phyloP scores from a whole-genome alignment of 2,888 invertebrate species.

The Perdita meconis region DNA sequence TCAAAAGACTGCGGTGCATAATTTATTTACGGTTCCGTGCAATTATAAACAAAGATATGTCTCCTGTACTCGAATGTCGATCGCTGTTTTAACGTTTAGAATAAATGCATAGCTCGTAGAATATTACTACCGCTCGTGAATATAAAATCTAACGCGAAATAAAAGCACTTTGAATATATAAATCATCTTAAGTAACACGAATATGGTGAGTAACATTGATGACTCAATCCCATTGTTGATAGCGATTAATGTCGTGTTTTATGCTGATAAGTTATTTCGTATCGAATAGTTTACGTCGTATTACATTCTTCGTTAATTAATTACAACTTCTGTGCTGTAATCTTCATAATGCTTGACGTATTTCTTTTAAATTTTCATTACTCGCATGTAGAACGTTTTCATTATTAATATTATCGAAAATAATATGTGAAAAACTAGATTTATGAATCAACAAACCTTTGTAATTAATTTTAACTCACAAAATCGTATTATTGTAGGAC shows the following conservation, averaged over 20 bases:
- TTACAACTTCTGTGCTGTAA: no score
- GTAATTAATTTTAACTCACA: constrained; percentile 3
- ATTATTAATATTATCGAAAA: neutral
- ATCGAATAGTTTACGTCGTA: neutral
- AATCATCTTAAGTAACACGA: constrained; percentile 38
- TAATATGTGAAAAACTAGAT: no score
- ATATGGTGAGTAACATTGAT: constrained; percentile 52
- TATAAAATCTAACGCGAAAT: constrained; percentile 23
- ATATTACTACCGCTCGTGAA: constrained; percentile 27
- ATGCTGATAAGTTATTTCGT: constrained; percentile 20
- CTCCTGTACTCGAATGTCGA: constrained; percentile 23
- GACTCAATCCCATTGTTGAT: constrained; percentile 32
- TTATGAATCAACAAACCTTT: neutral
- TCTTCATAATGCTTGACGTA: no score
- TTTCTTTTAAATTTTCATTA: neutral
- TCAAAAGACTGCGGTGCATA: constrained; percentile 36
- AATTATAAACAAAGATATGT: constrained; percentile 40
- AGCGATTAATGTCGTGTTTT: constrained; percentile 23
- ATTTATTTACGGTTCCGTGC: constrained; percentile 35
- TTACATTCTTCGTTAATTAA: neutral
- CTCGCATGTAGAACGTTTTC: neutral
- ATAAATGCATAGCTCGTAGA: constrained; percentile 6
- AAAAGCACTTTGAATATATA: constrained; percentile 37
- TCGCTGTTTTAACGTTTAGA: constrained; percentile 14
- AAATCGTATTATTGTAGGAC: constrained; percentile 77